Evolutionary conservation across 2,888 invertebrate genomes (phyloP).

Genomic region (Agonopterix subpropinquella): DNA sequence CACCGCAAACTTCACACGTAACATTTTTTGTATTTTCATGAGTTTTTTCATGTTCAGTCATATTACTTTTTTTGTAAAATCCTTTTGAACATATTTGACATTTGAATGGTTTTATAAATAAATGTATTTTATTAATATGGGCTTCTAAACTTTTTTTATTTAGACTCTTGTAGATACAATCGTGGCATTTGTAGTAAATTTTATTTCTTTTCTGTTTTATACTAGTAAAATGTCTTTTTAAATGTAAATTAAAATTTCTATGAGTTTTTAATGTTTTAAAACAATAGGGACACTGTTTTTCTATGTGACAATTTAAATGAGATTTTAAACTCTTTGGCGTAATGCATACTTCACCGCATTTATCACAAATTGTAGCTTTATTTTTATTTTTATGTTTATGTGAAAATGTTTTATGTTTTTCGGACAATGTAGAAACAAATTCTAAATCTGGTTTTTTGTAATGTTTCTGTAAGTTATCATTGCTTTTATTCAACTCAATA

Average conservation of each 20-base stretch:
- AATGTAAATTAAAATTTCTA: constrained; percentile 30
- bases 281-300: constrained; percentile 35
- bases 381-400: constrained; percentile 17
- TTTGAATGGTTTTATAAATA: constrained; percentile 30
- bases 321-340: constrained; percentile 21
- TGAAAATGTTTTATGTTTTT: constrained; percentile 7
- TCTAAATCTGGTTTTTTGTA: neutral
- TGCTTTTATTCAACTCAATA: neutral
- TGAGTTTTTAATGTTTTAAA: constrained; percentile 33
- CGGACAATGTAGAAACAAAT: too few relatives aligned
- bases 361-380: constrained; percentile 26
- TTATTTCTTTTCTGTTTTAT: constrained; percentile 17
- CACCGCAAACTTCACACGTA: constrained; percentile 46
- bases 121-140: constrained; percentile 44
- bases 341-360: constrained; percentile 29
- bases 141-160: constrained; percentile 39
- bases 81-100: constrained; percentile 42
- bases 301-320: constrained; percentile 27
- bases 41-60: constrained; percentile 32
- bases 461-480: neutral
- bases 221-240: constrained; percentile 22
- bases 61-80: constrained; percentile 44
- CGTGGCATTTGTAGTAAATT: constrained; percentile 25
- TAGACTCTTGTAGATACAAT: constrained; percentile 33
- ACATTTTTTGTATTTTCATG: constrained; percentile 32